phyloP scores from a whole-genome alignment of 2,888 invertebrate species.

The Agelastica alni region DNA sequence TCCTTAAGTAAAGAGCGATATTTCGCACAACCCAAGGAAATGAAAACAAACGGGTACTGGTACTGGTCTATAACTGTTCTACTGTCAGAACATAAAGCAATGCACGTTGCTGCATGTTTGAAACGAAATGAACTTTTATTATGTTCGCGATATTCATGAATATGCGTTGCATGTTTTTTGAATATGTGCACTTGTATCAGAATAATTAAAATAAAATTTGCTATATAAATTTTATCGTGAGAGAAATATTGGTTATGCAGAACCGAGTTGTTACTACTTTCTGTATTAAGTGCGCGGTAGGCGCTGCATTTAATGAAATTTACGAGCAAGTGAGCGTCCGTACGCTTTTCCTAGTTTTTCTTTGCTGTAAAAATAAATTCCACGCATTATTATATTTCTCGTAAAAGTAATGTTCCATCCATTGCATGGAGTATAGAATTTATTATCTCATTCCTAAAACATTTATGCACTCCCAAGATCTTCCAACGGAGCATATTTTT shows the following conservation, averaged over 20 bases:
- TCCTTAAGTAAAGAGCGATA: too few species aligned
- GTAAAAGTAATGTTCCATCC: too few species aligned
- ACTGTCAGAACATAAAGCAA: conserved; percentile 33
- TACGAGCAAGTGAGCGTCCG: neutral
- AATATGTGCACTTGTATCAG: conserved; percentile 39
- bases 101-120: conserved; percentile 42
- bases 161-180: conserved; percentile 42
- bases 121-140: conserved; percentile 45
- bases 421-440: too few species aligned
- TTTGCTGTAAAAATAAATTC: too few species aligned
- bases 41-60: too few species aligned
- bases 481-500: too few species aligned
- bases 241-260: conserved; percentile 29
- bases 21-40: too few species aligned
- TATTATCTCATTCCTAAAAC: too few species aligned
- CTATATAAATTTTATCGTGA: conserved; percentile 35
- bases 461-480: too few species aligned
- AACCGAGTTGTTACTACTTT: conserved; percentile 9
- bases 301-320: conserved; percentile 9
- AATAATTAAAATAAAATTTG: conserved; percentile 43
- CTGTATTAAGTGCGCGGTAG: conserved; percentile 1
- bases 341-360: too few species aligned
- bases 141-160: conserved; percentile 42
- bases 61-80: conserved; percentile 14
- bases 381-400: too few species aligned